Conservation (phyloP, 2,888 invertebrate species). For the Trilocha varians region DNA sequence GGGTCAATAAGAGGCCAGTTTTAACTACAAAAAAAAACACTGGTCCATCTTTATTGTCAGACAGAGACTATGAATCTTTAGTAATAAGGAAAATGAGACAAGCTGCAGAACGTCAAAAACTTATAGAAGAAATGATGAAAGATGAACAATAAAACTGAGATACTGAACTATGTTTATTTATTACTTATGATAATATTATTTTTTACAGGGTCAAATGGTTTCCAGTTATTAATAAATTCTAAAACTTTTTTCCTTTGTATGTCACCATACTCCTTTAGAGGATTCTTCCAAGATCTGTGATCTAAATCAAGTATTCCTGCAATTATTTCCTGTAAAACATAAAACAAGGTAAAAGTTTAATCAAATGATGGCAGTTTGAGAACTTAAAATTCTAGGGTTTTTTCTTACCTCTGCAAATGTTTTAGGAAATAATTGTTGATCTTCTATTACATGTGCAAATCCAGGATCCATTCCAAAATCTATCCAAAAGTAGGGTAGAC, state of each 20-base stretch:
- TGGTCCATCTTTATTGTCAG: slow-evolving; percentile 63
- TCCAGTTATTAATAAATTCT: slow-evolving; percentile 81
- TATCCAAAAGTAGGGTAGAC: slow-evolving; percentile 95
- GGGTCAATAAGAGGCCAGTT: slow-evolving; percentile 73
- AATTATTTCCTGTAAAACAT: slow-evolving; percentile 83
- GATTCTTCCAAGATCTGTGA: slow-evolving; percentile 88
- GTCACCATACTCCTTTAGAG: slow-evolving; percentile 81
- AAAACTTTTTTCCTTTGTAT: slow-evolving; percentile 83
- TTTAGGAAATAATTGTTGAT: slow-evolving; percentile 86
- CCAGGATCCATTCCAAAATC: slow-evolving; percentile 94
- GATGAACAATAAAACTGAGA: slow-evolving; percentile 50
- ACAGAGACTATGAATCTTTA: slow-evolving; percentile 85
- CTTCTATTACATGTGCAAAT: slow-evolving; percentile 97
- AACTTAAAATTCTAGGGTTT: too few species aligned
- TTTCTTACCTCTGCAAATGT: slow-evolving; percentile 94
- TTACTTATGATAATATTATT: slow-evolving; percentile 8
- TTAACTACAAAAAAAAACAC: slow-evolving; percentile 44
- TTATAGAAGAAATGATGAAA: slow-evolving; percentile 80
- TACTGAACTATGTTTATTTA: slow-evolving; percentile 1
- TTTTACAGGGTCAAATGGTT: slow-evolving; percentile 72
- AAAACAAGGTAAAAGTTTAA: slow-evolving; percentile 3
- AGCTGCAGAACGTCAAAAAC: slow-evolving; percentile 86
- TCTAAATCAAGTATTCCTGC: slow-evolving; percentile 95
- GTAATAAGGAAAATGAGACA: slow-evolving; percentile 86
- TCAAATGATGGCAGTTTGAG: background rate